Percentiles rank a stretch among this genome's conserved stretches.
These are phyloP conservation scores for Lamprotornis superbus DNA, from an alignment of 2,113 vertebrate genomes.

Conservation along the genomic window DNA sequence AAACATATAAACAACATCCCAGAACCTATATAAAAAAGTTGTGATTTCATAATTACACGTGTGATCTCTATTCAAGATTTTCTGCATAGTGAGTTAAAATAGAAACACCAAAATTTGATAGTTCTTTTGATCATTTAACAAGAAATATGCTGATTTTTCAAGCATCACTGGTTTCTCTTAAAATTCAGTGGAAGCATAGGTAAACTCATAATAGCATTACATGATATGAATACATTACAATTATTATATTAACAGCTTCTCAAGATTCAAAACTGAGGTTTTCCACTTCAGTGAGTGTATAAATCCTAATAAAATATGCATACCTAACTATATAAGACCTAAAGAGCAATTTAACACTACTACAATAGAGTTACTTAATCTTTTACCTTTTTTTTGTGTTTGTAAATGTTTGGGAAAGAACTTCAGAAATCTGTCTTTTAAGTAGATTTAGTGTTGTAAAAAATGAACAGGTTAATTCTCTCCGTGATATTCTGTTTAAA, in stretches of 20 bases:
- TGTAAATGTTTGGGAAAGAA: not conserved
- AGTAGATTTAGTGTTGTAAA: not conserved
- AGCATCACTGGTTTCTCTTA: not conserved
- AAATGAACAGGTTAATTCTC: not conserved
- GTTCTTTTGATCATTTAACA: not conserved
- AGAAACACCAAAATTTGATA: not conserved
- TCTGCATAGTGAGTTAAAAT: not conserved
- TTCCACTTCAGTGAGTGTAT: conserved; percentile 10
- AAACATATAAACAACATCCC: not conserved
- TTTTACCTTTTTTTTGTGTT: not conserved
- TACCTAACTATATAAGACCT: not conserved
- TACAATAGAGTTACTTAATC: not conserved
- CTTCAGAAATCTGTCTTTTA: not conserved
- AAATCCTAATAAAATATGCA: conserved; percentile 7
- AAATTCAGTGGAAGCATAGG: not conserved
- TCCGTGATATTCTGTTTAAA: not conserved
- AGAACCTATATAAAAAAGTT: not conserved
- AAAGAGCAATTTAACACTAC: not conserved
- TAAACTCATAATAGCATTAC: conserved; percentile 3
- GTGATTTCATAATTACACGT: not conserved
- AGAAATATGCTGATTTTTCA: not conserved
- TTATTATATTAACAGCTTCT: conserved; percentile 1
- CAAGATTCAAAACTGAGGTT: not conserved
- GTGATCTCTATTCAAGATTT: not conserved
- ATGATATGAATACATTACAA: conserved; percentile 13